Conservation (phyloP, 2,888 invertebrate genomes). For the Hanleya hanleyi region DNA sequence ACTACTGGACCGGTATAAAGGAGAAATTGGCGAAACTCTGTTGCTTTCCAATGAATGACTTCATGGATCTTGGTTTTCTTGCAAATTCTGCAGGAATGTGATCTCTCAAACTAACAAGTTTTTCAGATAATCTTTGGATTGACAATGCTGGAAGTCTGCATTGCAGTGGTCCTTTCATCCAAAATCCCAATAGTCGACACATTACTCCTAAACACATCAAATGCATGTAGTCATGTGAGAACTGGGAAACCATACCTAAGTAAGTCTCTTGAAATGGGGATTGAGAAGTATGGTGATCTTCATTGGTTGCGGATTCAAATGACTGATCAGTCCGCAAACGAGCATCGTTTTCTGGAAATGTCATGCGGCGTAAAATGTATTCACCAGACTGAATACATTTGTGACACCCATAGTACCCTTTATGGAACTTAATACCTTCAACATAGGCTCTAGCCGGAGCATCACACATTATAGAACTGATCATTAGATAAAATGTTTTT, state of each 20-base stretch:
- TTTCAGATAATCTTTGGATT: conserved; percentile 22
- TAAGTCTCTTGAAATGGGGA: conserved; percentile 29
- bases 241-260: conserved; percentile 18
- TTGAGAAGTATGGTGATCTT: conserved; percentile 19
- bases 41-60: conserved; percentile 58
- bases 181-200: conserved; percentile 50
- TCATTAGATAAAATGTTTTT: background rate
- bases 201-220: conserved; percentile 61
- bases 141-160: conserved; percentile 22
- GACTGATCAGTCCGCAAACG: background rate
- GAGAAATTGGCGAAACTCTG: conserved; percentile 55
- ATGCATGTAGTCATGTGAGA: conserved; percentile 54
- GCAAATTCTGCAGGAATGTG: conserved; percentile 51
- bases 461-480: conserved; percentile 53
- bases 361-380: conserved; percentile 19
- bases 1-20: conserved; percentile 53
- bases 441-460: conserved; percentile 58
- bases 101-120: conserved; percentile 13
- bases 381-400: conserved; percentile 43
- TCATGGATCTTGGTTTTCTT: conserved; percentile 52
- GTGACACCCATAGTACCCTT: conserved; percentile 58
- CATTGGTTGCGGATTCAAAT: conserved; percentile 10
- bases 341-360: conserved; percentile 8
- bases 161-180: conserved; percentile 44
- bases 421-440: conserved; percentile 49